Evolutionary conservation across 1,140 invertebrate species (phyloP).

Genomic region (Halictus rubicundus): DNA sequence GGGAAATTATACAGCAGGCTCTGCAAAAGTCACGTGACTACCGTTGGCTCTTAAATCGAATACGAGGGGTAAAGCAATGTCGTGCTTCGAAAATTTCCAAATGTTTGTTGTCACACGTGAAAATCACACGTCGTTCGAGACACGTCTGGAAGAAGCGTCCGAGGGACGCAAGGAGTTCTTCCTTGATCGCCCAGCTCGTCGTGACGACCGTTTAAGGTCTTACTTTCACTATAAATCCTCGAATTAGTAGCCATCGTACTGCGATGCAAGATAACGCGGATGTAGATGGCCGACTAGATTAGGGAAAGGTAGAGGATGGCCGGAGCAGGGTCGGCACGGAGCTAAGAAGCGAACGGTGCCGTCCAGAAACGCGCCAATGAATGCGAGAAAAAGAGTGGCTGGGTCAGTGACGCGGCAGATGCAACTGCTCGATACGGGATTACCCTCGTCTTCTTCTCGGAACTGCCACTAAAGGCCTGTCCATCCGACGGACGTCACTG

Average conservation of each 20-base stretch:
- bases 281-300: conserved; percentile 72
- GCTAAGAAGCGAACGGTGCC: conserved; percentile 14
- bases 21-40: too few relatives aligned
- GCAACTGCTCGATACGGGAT: conserved; percentile 64
- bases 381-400: conserved; percentile 50
- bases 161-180: background rate
- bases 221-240: conserved; percentile 74
- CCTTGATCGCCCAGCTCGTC: conserved; percentile 46
- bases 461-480: conserved; percentile 56
- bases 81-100: background rate
- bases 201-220: conserved; percentile 65
- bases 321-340: conserved; percentile 16
- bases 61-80: too few relatives aligned
- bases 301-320: conserved; percentile 53
- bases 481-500: conserved; percentile 32
- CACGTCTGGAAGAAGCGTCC: background rate
- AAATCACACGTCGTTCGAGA: background rate
- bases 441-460: conserved; percentile 59
- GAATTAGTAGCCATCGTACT: conserved; percentile 76
- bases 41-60: too few relatives aligned
- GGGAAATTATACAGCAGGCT: too few relatives aligned
- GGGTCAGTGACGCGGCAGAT: conserved; percentile 75
- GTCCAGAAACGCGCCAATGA: conserved; percentile 48
- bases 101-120: background rate
- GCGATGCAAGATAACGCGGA: conserved; percentile 76